Evolutionary conservation across 2,113 vertebrate species (phyloP), one percentile per base, ranked within the genome.

Genomic region (Semnornis frantzii): DNA sequence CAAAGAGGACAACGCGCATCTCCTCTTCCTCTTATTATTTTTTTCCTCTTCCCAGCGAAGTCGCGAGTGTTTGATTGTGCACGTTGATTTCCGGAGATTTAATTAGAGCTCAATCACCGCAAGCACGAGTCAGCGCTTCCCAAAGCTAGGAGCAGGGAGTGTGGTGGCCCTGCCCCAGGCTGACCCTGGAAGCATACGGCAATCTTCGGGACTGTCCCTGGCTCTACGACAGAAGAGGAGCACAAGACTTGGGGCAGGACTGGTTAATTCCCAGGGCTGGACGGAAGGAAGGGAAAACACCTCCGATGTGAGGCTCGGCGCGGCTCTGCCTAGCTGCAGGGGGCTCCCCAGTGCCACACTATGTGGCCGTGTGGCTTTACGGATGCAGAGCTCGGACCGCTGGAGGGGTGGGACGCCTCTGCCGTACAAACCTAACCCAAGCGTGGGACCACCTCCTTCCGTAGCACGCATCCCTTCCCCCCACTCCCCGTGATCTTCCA

Each of bases 71-170:
- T 95, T 95, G 92, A 92, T 82, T 93, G 68, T 18, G 33, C 77
- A 19, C 6, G 2, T 24, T 96, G 93, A 90, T 94, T 96, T 97
- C 64, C 16, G 27, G 50, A 76, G 90, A 68, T 92, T 82, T 92
- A 93, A 95, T 97, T 80, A 89, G 39, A 72, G 72, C 71, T 91
- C 55, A 48, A 30, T 23, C 87, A 58, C 89, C 13, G 34, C 23
- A n/a, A 83, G 66, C 62, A 28, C 19, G 48, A 80, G 70, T 82
- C 95, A 92, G 62, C 39, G 28, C 73, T 62, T 90, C 63, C 48
- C 66, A 55, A 62, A 54, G 5, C 2, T 7, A 86, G 76, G 64
- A 62, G 70, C 60, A 62, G 82, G 54, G 84, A 14, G 21, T 11
- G 30, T 18, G 72, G 74, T 9, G 3, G 28, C 28, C 20, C 15